A percentile compares a stretch with the other conserved stretches of the same genome.
phyloP scores from a whole-genome alignment of 2,888 invertebrate genomes.

The Pollenia griseotomentosa region DNA sequence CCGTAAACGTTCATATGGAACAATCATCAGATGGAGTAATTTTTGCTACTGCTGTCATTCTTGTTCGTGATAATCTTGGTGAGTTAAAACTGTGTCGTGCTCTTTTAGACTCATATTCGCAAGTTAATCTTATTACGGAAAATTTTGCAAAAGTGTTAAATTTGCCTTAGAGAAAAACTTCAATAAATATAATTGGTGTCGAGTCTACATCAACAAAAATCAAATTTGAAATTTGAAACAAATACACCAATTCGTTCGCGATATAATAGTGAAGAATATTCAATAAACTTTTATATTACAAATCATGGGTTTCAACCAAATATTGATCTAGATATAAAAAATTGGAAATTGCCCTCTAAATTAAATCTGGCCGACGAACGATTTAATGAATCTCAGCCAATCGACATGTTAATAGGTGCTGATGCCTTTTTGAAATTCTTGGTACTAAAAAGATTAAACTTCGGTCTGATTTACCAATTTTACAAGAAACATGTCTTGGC shows the following conservation, averaged over 20 bases:
- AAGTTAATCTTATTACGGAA: slow-evolving; percentile 6
- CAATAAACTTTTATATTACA: slow-evolving; percentile 5
- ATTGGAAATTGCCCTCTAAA: slow-evolving; percentile 59
- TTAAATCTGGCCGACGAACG: not conserved
- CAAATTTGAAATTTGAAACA: slow-evolving; percentile 13
- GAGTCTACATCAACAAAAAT: not conserved
- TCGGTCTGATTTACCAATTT: not conserved
- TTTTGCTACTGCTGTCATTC: slow-evolving; percentile 8
- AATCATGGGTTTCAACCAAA: slow-evolving; percentile 59
- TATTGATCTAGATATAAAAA: slow-evolving; percentile 24
- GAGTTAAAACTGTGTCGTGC: not conserved
- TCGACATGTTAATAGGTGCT: no score
- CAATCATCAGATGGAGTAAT: not conserved
- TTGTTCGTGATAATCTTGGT: not conserved
- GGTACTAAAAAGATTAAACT: slow-evolving; percentile 28
- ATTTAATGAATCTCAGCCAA: no score
- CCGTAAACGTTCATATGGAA: slow-evolving; percentile 1
- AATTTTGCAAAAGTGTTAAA: slow-evolving; percentile 1
- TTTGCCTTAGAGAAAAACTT: slow-evolving; percentile 11
- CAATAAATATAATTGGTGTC: not conserved
- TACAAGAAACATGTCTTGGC: no score
- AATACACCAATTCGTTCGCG: slow-evolving; percentile 52
- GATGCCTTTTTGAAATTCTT: slow-evolving; percentile 6
- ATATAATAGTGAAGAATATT: slow-evolving; percentile 5
- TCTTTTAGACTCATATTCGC: not conserved